Evolutionary conservation across 2,113 vertebrate species (phyloP).

Genomic region (Ammospiza caudacuta): DNA sequence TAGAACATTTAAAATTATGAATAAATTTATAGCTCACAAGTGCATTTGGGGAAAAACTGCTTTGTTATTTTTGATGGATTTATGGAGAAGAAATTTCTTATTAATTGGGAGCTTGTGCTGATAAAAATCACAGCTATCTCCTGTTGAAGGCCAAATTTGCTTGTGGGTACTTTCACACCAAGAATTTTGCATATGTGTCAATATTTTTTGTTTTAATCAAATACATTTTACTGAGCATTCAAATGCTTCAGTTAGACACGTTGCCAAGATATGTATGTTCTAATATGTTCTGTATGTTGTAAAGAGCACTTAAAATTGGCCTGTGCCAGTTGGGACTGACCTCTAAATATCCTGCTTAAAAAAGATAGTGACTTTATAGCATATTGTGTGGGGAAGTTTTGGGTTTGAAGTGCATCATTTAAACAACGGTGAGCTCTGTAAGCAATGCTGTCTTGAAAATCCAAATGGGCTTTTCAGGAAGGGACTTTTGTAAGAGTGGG

Average conservation of each 20-base stretch:
- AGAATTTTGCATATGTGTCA: neutral
- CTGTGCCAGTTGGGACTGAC: neutral
- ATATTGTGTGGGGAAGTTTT: neutral
- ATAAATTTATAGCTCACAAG: neutral
- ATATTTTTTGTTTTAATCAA: neutral
- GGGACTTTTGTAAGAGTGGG: neutral
- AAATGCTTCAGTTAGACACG: neutral
- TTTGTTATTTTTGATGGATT: neutral
- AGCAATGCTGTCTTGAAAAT: neutral
- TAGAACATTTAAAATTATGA: neutral
- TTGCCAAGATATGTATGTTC: fast-evolving
- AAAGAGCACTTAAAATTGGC: neutral
- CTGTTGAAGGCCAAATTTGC: neutral
- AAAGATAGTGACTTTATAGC: neutral
- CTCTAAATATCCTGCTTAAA: neutral
- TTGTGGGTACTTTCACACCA: neutral
- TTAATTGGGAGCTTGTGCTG: neutral
- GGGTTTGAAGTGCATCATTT: too few relatives aligned
- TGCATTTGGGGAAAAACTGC: neutral
- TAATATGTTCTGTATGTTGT: neutral
- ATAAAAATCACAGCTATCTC: neutral
- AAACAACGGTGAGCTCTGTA: neutral
- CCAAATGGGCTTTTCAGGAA: neutral
- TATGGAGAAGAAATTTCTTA: neutral
- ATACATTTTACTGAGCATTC: neutral